Base-by-base conservation (phyloP, 1,140 invertebrate genomes). In the Agraylea sexmaculata region DNA sequence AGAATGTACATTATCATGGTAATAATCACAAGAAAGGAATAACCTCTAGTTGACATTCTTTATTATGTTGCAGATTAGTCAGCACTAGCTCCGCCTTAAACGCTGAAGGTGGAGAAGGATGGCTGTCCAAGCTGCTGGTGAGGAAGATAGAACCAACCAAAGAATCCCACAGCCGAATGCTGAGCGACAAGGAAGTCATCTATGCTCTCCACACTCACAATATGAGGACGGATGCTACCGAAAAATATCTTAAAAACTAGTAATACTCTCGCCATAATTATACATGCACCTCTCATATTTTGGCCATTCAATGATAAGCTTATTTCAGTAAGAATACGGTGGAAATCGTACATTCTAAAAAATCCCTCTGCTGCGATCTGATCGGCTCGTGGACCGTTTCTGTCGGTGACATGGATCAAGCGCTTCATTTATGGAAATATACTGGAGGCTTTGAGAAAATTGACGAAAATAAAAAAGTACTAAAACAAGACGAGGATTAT, bases 391-490 rank as follows among this genome's bases (percentile, higher is more conserved):
- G 84, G 83, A 82, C 75, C 5, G 92, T 96, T 6, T 83, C 86
- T 46, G 87, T 96, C 30, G 94, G 94, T n/a, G 91, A 95, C 58
- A 81, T 95, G 68, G 93, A 98, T 72, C 92, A 97, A 68, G 87
- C 87, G 20, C 67, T 96, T 43, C 91, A 97, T 65, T 70, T 97
- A 27, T 97, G 91, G 91, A 79, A 80, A 52, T 94, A 91, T 57
- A 83, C 77, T 32, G 89, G 90, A 43, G 92, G 93, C 18, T 97
- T 93, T 61, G 75, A 83, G 50, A 80, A 78, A 43, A 79, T 94
- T 51, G 88, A 93, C 66, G 70, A 75, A 53, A 78, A 84, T 13
- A 83, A 83, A 56, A 61, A 71, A 43, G 64, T 79, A 15, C 72
- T 91, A 33, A 74, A 69, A 51, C 74, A 78, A 52, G 81, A 87